These are phyloP conservation scores for Cyclura pinguis DNA, from an alignment of 2,797 vertebrate genomes.

Conservation along the genomic window DNA sequence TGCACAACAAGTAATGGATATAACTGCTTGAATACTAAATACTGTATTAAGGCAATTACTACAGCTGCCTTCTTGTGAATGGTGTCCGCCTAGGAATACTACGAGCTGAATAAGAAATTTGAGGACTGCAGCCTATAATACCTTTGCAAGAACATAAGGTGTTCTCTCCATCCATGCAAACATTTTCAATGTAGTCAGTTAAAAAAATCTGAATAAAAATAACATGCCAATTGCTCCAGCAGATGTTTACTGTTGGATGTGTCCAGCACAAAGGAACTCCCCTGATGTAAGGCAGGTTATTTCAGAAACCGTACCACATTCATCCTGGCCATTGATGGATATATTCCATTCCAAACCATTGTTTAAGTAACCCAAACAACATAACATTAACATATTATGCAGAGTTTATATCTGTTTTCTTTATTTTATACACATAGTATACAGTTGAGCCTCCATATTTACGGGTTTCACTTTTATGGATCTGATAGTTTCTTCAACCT, in stretches of 20 bases:
- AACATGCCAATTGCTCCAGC: not conserved
- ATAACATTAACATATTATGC: not conserved
- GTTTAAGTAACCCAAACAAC: not conserved
- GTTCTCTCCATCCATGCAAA: not conserved
- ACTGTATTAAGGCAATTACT: not conserved
- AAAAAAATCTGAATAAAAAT: not conserved
- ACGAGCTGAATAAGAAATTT: not conserved
- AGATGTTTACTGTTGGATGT: not conserved
- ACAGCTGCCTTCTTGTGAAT: not conserved
- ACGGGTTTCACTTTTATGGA: no score
- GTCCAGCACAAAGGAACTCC: not conserved
- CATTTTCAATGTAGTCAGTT: not conserved
- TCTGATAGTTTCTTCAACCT: no score
- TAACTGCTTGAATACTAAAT: not conserved
- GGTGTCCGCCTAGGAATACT: not conserved
- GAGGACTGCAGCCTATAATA: not conserved
- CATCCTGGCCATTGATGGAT: no score
- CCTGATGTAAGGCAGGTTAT: not conserved
- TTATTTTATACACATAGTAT: no score
- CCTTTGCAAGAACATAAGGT: not conserved
- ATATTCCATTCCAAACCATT: not conserved
- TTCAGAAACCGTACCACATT: not conserved
- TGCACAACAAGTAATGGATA: not conserved
- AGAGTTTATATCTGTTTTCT: not conserved
- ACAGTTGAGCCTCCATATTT: no score